Conservation (phyloP, 1,140 invertebrate species). For the Mylabris phalerata region DNA sequence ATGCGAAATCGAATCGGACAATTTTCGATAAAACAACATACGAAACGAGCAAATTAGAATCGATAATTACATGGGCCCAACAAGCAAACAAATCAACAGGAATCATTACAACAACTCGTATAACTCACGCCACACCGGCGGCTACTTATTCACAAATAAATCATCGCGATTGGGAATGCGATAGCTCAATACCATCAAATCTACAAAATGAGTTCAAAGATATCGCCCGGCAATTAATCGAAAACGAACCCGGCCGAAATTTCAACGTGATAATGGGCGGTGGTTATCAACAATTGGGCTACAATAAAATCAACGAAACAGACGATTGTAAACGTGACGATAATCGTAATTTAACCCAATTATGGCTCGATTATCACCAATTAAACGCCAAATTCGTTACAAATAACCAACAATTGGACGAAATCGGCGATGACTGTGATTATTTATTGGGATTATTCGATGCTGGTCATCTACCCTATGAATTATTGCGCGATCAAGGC, state of each 20-base stretch:
- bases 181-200: constrained; percentile 47
- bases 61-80: constrained; percentile 64
- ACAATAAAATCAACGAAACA: constrained; percentile 57
- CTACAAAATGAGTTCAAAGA: constrained; percentile 62
- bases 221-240: constrained; percentile 67
- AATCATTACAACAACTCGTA: constrained; percentile 82
- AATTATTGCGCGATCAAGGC: constrained; percentile 52
- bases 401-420: constrained; percentile 56
- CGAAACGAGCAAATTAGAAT: constrained; percentile 60
- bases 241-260: constrained; percentile 63
- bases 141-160: constrained; percentile 75
- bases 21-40: constrained; percentile 55
- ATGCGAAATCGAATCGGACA: constrained; percentile 55
- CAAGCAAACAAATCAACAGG: constrained; percentile 70
- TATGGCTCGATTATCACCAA: constrained; percentile 59
- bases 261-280: constrained; percentile 83
- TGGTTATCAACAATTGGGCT: constrained; percentile 63
- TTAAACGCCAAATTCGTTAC: constrained; percentile 50
- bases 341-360: constrained; percentile 61
- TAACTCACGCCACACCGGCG: constrained; percentile 87
- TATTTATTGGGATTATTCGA: constrained; percentile 75
- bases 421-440: constrained; percentile 54
- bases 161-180: constrained; percentile 71
- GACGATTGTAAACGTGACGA: constrained; percentile 64
- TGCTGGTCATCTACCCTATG: constrained; percentile 46